Percentiles rank a stretch among this genome's conserved stretches.
These are phyloP conservation scores for Protodeltote pygarga DNA, from an alignment of 2,888 invertebrate genomes.

Conservation along the genomic window DNA sequence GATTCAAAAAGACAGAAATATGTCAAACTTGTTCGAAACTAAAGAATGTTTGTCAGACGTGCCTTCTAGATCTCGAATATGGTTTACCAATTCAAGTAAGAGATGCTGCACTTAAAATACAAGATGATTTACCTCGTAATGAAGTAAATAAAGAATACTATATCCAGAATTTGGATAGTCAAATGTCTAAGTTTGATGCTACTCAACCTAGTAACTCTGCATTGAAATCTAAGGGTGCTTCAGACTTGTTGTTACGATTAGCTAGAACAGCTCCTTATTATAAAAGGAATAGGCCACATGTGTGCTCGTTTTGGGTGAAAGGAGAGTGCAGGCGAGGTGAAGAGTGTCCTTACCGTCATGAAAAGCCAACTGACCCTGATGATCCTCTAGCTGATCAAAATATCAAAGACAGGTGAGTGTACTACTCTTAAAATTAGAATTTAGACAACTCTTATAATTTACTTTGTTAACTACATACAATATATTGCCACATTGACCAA, in stretches of 20 bases:
- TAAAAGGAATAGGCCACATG: constrained; percentile 97
- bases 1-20: constrained; percentile 98
- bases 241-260: constrained; percentile 94
- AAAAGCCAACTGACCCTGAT: constrained; percentile 98
- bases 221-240: constrained; percentile 91
- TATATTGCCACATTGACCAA: too few species aligned
- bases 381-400: constrained; percentile 98
- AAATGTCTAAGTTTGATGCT: constrained; percentile 85
- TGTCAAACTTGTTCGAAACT: constrained; percentile 98
- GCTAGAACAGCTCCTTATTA: constrained; percentile 98
- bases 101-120: constrained; percentile 95
- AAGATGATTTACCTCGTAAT: constrained; percentile 96
- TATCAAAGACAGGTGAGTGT: constrained; percentile 92
- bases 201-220: constrained; percentile 88
- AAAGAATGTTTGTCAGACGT: constrained; percentile 98
- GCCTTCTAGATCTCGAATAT: constrained; percentile 97
- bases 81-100: constrained; percentile 95
- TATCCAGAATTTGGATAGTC: constrained; percentile 95
- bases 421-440: too few species aligned
- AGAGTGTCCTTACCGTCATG: constrained; percentile 98
- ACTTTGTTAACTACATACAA: too few species aligned
- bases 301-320: constrained; percentile 99
- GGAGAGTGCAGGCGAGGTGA: constrained; percentile 98
- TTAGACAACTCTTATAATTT: too few species aligned
- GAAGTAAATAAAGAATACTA: constrained; percentile 98